A percentile compares a stretch with the other conserved stretches of the same genome.
Evolutionary conservation across 23 tunicate species (phyloP).

Genomic region (Ascidia mentula): DNA sequence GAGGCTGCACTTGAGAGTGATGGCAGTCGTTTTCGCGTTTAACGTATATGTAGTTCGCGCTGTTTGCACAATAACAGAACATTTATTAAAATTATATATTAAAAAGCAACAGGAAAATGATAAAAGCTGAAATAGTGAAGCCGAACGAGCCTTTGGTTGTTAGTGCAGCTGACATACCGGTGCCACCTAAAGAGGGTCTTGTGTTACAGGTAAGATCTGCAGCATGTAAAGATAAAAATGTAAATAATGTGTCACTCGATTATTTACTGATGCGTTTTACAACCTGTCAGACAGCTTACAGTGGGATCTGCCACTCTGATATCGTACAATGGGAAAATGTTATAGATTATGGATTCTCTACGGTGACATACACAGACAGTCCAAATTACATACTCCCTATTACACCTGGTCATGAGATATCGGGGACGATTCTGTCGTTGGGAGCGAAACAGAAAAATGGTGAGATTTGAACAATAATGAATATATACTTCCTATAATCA

Average conservation of each 20-base stretch:
- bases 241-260: too few relatives aligned
- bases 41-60: too few relatives aligned
- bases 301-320: conserved; percentile 69
- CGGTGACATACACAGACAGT: not conserved
- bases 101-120: conserved; percentile 12
- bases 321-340: conserved; percentile 24
- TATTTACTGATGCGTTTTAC: too few relatives aligned
- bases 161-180: conserved; percentile 12
- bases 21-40: too few relatives aligned
- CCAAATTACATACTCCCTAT: conserved; percentile 17
- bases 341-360: not conserved
- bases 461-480: too few relatives aligned
- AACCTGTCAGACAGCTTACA: conserved; percentile 27
- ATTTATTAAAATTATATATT: too few relatives aligned
- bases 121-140: not conserved
- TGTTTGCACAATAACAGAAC: too few relatives aligned
- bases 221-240: too few relatives aligned
- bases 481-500: too few relatives aligned
- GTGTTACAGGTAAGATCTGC: conserved; percentile 25
- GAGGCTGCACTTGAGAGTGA: too few relatives aligned
- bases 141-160: conserved; percentile 3
- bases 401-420: conserved; percentile 50
- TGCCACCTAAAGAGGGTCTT: conserved; percentile 27
- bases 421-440: conserved; percentile 33
- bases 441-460: conserved; percentile 19